A percentile compares a stretch with the other conserved stretches of the same genome.
phyloP scores from a whole-genome alignment of 1,140 invertebrate genomes.

The Rhagoletis zephyria region DNA sequence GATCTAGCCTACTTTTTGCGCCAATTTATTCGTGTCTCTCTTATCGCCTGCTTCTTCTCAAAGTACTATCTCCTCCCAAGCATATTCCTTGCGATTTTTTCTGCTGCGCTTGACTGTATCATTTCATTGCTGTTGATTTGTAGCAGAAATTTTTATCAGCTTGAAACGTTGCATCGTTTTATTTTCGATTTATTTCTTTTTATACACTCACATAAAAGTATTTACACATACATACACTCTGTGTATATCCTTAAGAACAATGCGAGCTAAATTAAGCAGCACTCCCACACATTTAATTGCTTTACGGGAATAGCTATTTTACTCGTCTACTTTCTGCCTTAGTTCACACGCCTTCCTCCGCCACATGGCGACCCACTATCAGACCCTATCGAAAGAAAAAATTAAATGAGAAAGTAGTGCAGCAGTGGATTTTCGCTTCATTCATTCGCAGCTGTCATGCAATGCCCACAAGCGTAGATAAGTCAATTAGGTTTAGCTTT shows the following conservation, averaged over 20 bases:
- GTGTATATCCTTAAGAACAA: not conserved
- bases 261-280: conserved; percentile 35
- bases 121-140: conserved; percentile 22
- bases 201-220: not conserved
- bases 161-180: conserved; percentile 6
- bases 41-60: not conserved
- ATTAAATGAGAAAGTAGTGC: not conserved
- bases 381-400: not conserved
- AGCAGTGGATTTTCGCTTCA: conserved; percentile 40
- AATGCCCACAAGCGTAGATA: conserved; percentile 65
- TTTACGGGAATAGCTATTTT: conserved; percentile 28
- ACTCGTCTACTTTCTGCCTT: conserved; percentile 20
- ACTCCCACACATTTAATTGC: conserved; percentile 48
- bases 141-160: conserved; percentile 8
- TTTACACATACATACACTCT: not conserved
- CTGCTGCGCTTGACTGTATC: conserved; percentile 7
- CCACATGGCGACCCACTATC: not conserved
- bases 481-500: conserved; percentile 72
- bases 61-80: not conserved
- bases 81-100: not conserved
- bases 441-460: conserved; percentile 48
- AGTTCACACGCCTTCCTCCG: not conserved
- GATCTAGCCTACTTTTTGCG: conserved; percentile 66
- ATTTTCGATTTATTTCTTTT: conserved; percentile 12
- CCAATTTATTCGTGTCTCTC: conserved; percentile 55